Percentiles rank a stretch among this genome's conserved stretches.
These are phyloP conservation scores for Coelopa pilipes DNA, from an alignment of 2,888 invertebrate species.

Conservation along the genomic window DNA sequence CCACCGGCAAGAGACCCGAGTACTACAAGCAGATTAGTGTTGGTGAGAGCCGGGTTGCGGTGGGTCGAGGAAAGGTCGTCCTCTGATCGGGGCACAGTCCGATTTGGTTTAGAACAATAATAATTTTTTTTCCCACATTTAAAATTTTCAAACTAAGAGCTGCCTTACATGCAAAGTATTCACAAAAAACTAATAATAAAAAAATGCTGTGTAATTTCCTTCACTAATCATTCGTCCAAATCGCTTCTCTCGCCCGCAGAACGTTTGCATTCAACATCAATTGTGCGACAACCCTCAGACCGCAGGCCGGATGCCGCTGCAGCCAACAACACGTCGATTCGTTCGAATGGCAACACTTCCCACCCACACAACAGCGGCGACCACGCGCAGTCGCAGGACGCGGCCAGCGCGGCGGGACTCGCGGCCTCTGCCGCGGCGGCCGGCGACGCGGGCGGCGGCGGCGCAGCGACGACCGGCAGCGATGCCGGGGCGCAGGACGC, in stretches of 20 bases:
- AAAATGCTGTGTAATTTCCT: background rate
- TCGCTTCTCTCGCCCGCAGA: slow-evolving; percentile 49
- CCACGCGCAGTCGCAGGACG: slow-evolving; percentile 23
- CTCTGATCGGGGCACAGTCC: background rate
- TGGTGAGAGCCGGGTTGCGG: slow-evolving; percentile 52
- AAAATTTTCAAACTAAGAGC: no score
- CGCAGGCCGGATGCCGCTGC: slow-evolving; percentile 62
- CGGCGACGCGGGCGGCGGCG: slow-evolving; percentile 46
- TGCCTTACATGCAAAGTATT: slow-evolving; percentile 6
- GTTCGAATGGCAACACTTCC: slow-evolving; percentile 60
- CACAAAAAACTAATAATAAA: slow-evolving; percentile 1
- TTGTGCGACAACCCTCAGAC: slow-evolving; percentile 66
- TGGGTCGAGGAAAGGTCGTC: no score
- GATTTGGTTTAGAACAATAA: no score
- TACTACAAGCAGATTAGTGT: slow-evolving; percentile 61
- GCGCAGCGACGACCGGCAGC: slow-evolving; percentile 35
- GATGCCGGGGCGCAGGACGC: slow-evolving; percentile 62
- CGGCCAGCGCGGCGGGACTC: slow-evolving; percentile 51
- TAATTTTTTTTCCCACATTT: background rate
- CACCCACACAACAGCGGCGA: slow-evolving; percentile 49
- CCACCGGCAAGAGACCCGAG: slow-evolving; percentile 51
- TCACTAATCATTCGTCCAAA: background rate
- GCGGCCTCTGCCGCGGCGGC: slow-evolving; percentile 54
- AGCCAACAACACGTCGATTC: slow-evolving; percentile 54
- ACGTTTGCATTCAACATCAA: slow-evolving; percentile 63